phyloP scores from a whole-genome alignment of 2,797 vertebrate species.

The Eleutherodactylus coqui region DNA sequence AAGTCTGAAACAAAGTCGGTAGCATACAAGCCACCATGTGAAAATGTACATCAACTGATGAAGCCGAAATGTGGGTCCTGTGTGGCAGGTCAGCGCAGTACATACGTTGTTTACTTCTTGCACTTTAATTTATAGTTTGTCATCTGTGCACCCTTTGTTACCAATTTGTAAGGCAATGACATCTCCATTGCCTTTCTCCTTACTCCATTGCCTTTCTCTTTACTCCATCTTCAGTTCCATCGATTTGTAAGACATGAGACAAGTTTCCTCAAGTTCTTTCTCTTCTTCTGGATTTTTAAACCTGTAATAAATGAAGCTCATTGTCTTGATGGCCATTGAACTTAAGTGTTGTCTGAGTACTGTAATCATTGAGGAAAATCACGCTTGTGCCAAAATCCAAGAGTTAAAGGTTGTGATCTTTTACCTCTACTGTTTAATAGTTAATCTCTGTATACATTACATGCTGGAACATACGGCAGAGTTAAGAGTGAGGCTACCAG shows the following conservation, averaged over 20 bases:
- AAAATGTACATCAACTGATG: too few species aligned
- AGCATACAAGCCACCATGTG: too few species aligned
- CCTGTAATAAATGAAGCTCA: background rate
- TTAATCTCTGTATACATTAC: conserved; percentile 48
- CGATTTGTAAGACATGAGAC: background rate
- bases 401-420: conserved; percentile 43
- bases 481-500: background rate
- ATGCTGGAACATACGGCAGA: background rate
- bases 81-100: too few species aligned
- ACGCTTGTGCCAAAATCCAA: background rate
- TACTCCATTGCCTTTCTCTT: background rate
- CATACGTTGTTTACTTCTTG: too few species aligned
- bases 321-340: conserved; percentile 1
- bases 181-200: background rate
- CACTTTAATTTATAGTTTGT: too few species aligned
- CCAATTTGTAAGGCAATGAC: too few species aligned
- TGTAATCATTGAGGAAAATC: conserved; percentile 36
- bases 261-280: too few species aligned
- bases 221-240: background rate
- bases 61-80: too few species aligned
- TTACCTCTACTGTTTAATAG: conserved; percentile 35
- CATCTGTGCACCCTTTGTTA: too few species aligned
- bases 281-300: too few species aligned
- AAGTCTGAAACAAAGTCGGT: too few species aligned
- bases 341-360: conserved; percentile 6